A percentile compares a stretch with the other conserved stretches of the same genome.
phyloP scores from a whole-genome alignment of 92 coral and sea anemone genomes.

The Epizoanthus fatuus region DNA sequence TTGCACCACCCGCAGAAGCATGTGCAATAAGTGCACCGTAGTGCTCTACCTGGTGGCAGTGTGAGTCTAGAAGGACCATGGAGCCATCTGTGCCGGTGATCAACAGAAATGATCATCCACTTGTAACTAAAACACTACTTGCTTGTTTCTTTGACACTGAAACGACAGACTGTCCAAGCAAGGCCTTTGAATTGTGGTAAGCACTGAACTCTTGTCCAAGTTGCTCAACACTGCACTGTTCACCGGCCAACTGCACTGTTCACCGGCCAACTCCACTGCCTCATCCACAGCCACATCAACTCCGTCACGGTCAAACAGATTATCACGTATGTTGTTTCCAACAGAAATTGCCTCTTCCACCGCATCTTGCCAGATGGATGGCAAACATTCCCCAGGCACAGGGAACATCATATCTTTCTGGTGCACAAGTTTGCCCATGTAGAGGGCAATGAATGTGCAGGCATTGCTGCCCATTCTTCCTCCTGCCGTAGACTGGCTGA shows the following conservation, averaged over 20 bases:
- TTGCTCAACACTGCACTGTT: constrained; percentile 44
- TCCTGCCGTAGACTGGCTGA: constrained; percentile 55
- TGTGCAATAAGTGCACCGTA: constrained; percentile 49
- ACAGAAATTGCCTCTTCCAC: constrained; percentile 49
- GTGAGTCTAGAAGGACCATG: constrained; percentile 55
- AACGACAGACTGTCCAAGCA: background rate
- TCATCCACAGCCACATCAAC: constrained; percentile 55
- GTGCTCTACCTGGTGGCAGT: constrained; percentile 11
- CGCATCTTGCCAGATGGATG: constrained; percentile 37
- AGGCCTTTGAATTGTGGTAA: constrained; percentile 5
- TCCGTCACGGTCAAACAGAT: constrained; percentile 51
- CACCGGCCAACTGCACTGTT: constrained; percentile 64
- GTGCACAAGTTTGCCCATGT: constrained; percentile 44
- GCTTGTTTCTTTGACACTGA: background rate
- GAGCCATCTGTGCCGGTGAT: constrained; percentile 45
- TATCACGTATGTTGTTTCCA: constrained; percentile 70
- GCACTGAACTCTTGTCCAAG: constrained; percentile 47
- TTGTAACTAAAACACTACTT: constrained; percentile 45
- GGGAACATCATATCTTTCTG: constrained; percentile 37
- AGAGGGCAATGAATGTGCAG: constrained; percentile 67
- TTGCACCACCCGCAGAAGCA: constrained; percentile 41
- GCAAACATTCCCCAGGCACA: background rate
- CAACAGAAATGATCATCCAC: constrained; percentile 45
- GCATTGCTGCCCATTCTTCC: constrained; percentile 74
- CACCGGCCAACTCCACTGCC: constrained; percentile 65